Evolutionary conservation across 2,113 vertebrate genomes (phyloP).

Genomic region (Electrona antarctica): DNA sequence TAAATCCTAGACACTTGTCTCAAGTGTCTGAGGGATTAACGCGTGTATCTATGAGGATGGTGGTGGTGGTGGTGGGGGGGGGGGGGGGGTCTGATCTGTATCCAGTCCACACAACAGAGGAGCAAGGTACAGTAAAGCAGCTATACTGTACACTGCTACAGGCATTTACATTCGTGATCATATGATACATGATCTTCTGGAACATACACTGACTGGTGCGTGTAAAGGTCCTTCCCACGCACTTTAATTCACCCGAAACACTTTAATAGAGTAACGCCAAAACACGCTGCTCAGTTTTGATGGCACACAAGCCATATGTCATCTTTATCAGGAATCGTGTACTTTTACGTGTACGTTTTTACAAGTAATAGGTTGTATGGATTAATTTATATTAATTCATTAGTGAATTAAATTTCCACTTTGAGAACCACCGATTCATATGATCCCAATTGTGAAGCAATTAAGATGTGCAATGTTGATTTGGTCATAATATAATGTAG

Average conservation of each 20-base stretch:
- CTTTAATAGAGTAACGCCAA: no score
- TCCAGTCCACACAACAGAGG: slow-evolving; percentile 10
- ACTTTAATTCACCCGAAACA: no score
- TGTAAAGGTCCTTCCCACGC: neutral
- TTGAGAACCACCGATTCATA: neutral
- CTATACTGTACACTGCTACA: neutral
- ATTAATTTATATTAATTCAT: no score
- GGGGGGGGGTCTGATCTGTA: neutral
- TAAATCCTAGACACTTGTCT: slow-evolving; percentile 41
- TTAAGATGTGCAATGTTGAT: neutral
- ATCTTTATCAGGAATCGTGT: no score
- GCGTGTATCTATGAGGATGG: neutral
- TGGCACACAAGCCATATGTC: no score
- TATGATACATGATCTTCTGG: neutral
- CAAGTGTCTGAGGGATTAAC: slow-evolving; percentile 38
- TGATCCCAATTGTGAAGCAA: neutral
- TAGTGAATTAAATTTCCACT: no score
- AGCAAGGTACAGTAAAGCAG: slow-evolving; percentile 13
- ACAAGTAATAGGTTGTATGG: no score
- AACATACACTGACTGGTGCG: neutral
- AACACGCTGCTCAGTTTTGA: no score
- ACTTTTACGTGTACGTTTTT: no score
- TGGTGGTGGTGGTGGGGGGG: neutral
- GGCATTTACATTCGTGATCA: neutral
- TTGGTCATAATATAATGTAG: no score